A percentile compares a stretch with the other conserved stretches of the same genome.
Evolutionary conservation across 2,113 vertebrate genomes (phyloP).

Genomic region (Brienomyrus longianalis): DNA sequence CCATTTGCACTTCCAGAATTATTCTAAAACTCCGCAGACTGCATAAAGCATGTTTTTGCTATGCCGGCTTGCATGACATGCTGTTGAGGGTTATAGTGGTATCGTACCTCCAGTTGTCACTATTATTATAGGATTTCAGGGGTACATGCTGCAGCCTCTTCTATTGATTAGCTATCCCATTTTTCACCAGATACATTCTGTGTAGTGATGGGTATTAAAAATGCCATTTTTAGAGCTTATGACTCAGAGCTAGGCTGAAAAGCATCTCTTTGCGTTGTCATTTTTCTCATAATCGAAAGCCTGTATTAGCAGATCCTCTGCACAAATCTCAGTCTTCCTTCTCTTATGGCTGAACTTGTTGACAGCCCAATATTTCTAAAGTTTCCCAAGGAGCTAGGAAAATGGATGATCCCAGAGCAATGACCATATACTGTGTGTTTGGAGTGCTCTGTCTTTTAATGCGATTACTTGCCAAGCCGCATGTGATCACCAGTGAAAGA

Average conservation of each 20-base stretch:
- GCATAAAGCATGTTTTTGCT: not conserved
- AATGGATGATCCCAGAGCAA: constrained; percentile 17
- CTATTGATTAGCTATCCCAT: not conserved
- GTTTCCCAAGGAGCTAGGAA: constrained; percentile 1
- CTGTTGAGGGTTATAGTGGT: not conserved
- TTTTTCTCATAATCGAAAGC: constrained; percentile 23
- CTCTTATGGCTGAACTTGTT: constrained; percentile 4
- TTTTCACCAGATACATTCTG: not conserved
- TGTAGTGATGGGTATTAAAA: not conserved
- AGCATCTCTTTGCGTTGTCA: not conserved
- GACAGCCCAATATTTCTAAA: constrained; percentile 1
- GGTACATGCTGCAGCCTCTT: not conserved
- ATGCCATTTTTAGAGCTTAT: not conserved
- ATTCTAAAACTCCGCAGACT: not conserved
- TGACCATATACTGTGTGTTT: not conserved
- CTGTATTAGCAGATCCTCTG: constrained; percentile 20
- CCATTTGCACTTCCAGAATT: not conserved
- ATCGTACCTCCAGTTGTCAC: not conserved
- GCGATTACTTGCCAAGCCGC: not conserved
- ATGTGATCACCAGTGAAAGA: constrained; percentile 20
- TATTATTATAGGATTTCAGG: not conserved
- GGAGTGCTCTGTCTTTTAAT: not conserved
- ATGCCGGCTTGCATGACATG: not conserved
- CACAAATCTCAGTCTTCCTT: not conserved
- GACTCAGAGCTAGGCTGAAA: not conserved